phyloP scores from a whole-genome alignment of 2,797 vertebrate genomes.

The Danio kyathit region DNA sequence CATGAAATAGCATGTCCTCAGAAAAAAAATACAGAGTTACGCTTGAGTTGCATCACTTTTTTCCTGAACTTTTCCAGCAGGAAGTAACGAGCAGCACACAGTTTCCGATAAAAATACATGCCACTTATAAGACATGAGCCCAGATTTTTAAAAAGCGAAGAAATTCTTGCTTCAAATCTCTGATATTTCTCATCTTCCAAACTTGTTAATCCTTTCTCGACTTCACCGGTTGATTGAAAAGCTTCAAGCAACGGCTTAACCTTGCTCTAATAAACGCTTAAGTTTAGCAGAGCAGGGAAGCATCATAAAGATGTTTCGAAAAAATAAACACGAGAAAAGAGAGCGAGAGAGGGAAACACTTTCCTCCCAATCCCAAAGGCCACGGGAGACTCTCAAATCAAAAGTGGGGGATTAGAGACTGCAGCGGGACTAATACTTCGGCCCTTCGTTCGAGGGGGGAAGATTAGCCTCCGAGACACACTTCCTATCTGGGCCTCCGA shows the following conservation, averaged over 20 bases:
- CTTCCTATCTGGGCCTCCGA: conserved; percentile 70
- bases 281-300: conserved; percentile 69
- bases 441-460: conserved; percentile 66
- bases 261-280: conserved; percentile 75
- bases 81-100: conserved; percentile 12
- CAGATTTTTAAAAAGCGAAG: background rate
- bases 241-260: conserved; percentile 74
- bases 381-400: conserved; percentile 63
- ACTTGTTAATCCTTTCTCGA: conserved; percentile 73
- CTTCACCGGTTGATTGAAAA: conserved; percentile 70
- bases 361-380: conserved; percentile 53
- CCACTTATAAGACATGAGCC: conserved; percentile 29
- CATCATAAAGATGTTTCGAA: conserved; percentile 44
- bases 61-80: conserved; percentile 2
- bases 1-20: background rate
- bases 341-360: conserved; percentile 3
- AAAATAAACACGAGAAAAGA: conserved; percentile 31
- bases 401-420: conserved; percentile 67
- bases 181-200: conserved; percentile 67
- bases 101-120: conserved; percentile 12
- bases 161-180: conserved; percentile 64
- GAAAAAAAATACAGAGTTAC: conserved; percentile 33
- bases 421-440: conserved; percentile 70
- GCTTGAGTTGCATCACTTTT: conserved; percentile 36
- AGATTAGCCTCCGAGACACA: conserved; percentile 70